Evolutionary conservation across 2,888 invertebrate species (phyloP).

Genomic region (Drosophila eohydei): DNA sequence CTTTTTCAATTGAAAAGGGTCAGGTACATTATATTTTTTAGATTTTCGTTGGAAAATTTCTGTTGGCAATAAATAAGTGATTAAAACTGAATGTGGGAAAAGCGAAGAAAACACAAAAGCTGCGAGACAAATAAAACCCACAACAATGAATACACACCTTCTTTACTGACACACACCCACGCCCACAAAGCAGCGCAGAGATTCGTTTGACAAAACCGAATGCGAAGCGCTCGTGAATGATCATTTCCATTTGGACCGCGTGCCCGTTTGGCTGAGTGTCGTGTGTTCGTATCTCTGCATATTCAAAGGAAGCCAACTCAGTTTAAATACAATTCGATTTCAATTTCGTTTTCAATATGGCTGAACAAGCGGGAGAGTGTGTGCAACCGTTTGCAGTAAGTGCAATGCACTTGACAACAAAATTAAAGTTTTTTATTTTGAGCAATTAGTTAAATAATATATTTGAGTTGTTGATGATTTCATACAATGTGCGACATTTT

Average conservation of each 20-base stretch:
- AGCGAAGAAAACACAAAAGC: constrained; percentile 9
- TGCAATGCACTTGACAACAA: constrained; percentile 37
- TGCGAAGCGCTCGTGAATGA: constrained; percentile 19
- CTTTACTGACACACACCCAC: constrained; percentile 2
- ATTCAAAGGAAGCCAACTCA: neutral
- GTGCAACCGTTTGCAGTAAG: constrained; percentile 77
- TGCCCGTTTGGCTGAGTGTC: constrained; percentile 40
- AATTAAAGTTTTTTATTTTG: neutral
- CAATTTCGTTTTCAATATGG: constrained; percentile 52
- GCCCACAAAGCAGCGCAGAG: constrained; percentile 39
- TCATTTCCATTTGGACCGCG: constrained; percentile 55
- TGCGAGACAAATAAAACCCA: constrained; percentile 12
- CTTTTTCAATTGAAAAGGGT: neutral
- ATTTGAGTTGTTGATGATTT: constrained; percentile 34
- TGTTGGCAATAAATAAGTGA: constrained; percentile 50
- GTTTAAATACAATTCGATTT: neutral
- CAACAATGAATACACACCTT: constrained; percentile 39
- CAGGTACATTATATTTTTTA: constrained; percentile 2
- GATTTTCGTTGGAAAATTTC: constrained; percentile 42
- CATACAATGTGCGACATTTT: constrained; percentile 33
- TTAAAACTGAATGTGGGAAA: constrained; percentile 54
- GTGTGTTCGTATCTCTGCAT: constrained; percentile 6
- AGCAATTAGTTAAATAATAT: constrained; percentile 49
- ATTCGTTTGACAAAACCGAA: constrained; percentile 63
- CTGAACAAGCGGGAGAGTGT: constrained; percentile 69